Evolutionary conservation across 2,797 vertebrate genomes (phyloP).

Genomic region (Zalophus californianus): DNA sequence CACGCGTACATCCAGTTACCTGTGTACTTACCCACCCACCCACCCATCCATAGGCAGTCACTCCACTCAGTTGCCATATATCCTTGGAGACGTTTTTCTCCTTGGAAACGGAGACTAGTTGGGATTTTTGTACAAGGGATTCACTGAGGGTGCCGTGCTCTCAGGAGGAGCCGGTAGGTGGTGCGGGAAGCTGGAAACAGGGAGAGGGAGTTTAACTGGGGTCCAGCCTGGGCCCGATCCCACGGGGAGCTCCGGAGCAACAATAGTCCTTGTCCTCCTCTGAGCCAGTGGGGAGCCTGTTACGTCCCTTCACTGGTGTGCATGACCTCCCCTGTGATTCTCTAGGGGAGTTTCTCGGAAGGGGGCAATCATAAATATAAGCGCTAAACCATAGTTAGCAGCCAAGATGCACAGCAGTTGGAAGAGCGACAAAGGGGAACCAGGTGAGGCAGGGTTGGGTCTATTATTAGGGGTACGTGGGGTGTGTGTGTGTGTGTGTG

Average conservation of each 20-base stretch:
- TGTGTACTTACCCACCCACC: too few species aligned
- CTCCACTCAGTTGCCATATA: not conserved
- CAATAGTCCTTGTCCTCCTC: not conserved
- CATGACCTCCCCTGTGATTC: not conserved
- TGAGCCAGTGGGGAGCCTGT: too few species aligned
- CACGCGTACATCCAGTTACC: too few species aligned
- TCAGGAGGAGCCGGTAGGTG: not conserved
- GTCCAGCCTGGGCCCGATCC: not conserved
- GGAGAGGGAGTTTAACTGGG: not conserved
- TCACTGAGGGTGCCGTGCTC: not conserved
- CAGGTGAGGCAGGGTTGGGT: not conserved
- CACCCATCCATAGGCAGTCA: too few species aligned
- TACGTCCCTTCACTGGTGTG: not conserved
- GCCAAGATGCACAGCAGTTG: not conserved
- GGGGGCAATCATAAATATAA: not conserved
- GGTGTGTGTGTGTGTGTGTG: too few species aligned
- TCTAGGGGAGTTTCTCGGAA: not conserved
- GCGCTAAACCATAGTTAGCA: too few species aligned
- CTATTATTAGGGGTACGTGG: not conserved
- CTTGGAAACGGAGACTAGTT: not conserved
- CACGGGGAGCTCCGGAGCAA: fast-evolving
- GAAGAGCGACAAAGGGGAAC: not conserved
- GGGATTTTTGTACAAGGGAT: not conserved
- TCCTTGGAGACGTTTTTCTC: not conserved
- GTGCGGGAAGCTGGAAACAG: not conserved